phyloP scores from a whole-genome alignment of 2,797 vertebrate genomes.

The Sebastes alutus region DNA sequence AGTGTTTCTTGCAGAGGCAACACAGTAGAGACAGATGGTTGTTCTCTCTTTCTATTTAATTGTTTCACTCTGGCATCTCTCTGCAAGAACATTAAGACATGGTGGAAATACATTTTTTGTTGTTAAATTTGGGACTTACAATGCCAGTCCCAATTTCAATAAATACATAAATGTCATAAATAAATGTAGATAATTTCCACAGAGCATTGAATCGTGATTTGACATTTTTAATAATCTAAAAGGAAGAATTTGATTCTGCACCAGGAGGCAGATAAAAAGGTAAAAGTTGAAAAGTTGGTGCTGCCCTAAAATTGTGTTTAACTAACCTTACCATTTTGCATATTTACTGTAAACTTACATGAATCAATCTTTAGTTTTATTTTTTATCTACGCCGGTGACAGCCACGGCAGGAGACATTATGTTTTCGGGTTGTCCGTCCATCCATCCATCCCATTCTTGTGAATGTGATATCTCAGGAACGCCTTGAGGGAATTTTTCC shows the following conservation, averaged over 20 bases:
- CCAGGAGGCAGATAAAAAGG: not conserved
- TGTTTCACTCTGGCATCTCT: not conserved
- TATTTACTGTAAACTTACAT: not conserved
- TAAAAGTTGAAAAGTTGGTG: not conserved
- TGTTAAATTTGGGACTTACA: not conserved
- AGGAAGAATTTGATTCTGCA: not conserved
- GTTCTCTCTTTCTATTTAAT: not conserved
- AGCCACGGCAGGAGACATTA: too few species aligned
- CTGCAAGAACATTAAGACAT: not conserved
- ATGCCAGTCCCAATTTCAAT: not conserved
- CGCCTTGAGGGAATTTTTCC: too few species aligned
- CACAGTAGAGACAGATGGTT: conserved; percentile 10
- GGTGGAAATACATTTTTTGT: not conserved
- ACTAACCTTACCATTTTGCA: not conserved
- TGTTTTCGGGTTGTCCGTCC: too few species aligned
- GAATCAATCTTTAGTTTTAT: too few species aligned
- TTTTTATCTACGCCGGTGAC: too few species aligned
- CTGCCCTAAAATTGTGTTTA: not conserved
- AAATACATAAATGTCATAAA: not conserved
- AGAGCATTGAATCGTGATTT: not conserved
- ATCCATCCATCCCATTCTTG: too few species aligned
- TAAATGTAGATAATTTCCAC: not conserved
- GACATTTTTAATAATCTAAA: not conserved
- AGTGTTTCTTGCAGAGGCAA: not conserved
- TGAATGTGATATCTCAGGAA: too few species aligned